phyloP scores from a whole-genome alignment of 92 coral and sea anemone genomes.

The Montipora capitata region DNA sequence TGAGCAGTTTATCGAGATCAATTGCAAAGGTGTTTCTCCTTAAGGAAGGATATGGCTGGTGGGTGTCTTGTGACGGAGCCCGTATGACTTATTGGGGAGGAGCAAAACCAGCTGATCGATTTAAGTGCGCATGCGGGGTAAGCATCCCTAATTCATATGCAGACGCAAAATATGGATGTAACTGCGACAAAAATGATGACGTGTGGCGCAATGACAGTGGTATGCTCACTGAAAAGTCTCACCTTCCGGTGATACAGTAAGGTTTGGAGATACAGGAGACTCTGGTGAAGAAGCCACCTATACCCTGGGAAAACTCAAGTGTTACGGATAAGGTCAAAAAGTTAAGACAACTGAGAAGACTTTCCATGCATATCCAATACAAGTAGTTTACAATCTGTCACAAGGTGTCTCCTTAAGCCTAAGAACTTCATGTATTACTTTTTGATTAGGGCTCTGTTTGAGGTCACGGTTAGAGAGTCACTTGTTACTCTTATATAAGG shows the following conservation, averaged over 20 bases:
- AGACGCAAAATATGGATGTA: background rate
- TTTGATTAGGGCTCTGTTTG: no score
- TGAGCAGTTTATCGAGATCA: slow-evolving; percentile 24
- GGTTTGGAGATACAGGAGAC: background rate
- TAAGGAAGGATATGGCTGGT: background rate
- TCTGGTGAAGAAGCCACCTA: background rate
- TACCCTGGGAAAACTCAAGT: slow-evolving; percentile 8
- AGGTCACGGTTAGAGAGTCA: no score
- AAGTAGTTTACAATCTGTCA: no score
- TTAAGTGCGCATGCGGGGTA: slow-evolving; percentile 15
- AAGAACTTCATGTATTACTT: no score
- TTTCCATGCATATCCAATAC: no score
- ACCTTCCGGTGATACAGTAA: background rate
- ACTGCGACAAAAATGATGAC: slow-evolving; percentile 7
- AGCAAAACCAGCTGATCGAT: background rate
- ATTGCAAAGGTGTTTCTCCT: background rate
- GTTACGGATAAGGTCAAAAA: background rate
- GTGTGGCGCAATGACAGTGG: background rate
- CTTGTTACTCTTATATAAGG: no score
- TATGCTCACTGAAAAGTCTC: background rate
- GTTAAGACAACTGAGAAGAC: no score
- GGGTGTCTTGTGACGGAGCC: background rate
- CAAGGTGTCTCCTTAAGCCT: no score
- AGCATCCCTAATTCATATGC: background rate
- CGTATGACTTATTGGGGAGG: background rate